Base-by-base conservation (phyloP, 2,888 invertebrate species). In the Aelia acuminata region DNA sequence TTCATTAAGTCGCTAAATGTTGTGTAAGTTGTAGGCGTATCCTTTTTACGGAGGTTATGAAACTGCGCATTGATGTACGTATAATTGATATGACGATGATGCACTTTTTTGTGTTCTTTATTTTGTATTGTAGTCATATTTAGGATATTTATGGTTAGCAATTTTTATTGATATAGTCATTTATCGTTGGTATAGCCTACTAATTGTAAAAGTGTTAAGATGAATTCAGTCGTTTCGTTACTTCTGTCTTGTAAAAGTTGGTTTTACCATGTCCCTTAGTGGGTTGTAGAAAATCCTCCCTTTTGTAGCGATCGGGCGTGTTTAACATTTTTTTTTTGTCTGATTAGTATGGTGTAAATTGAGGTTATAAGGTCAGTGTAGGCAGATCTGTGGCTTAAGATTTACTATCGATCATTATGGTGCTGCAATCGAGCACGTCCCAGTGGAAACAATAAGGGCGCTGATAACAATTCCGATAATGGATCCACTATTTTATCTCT, bases 391-490 rank as follows among this genome's bases (percentile, higher is more conserved):
- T 70, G 63, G 63, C 31, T 70, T 31, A 26, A 70, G 63, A 70
- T 70, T 70, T 35, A 70, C 8, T 70, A 70, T 70, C 63, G 57
- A 57, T 57, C 26, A n/a, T 11, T 31, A 20, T 70, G 63, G 31
- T 70, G 63, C 63, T 8, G 63, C 63, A 35, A 35, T 70, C 18
- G 63, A 70, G 63, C 63, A 70, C 63, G 63, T 70, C 35, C 31
- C 63, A 70, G 31, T 70, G 8, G 31, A 10, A 70, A 70, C 63
- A 70, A 70, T 70, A 35, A 70, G 63, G 63, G 20, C 63, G 35
- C 1, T 35, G 63, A 70, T 70, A 70, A 70, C 18, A 70, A 18
- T 35, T 18, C 18, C 35, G 63, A 70, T 70, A 70, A 20, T 70
- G 63, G 7, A 15, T 70, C 35, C 35, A 35, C 63, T 18, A 70